phyloP scores from a whole-genome alignment of 2,797 vertebrate species.

The Rhinoraja longicauda region DNA sequence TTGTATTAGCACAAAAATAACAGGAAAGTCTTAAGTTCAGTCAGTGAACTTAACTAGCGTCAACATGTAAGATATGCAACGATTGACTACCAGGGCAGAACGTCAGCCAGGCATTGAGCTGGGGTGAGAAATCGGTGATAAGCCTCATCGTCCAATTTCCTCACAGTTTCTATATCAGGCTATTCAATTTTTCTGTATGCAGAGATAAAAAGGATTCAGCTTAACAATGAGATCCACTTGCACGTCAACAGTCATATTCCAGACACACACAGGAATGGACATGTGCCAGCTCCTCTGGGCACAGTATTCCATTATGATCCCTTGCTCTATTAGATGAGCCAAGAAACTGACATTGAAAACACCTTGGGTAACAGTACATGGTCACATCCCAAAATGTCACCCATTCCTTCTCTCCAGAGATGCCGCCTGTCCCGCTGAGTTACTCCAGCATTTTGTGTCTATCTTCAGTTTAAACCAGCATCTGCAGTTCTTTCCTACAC shows the following conservation, averaged over 20 bases:
- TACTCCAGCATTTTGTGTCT: too few relatives aligned
- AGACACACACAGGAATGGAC: not conserved
- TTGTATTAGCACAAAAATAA: not conserved
- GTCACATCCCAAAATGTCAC: not conserved
- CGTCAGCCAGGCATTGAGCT: not conserved
- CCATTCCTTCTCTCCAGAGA: too few relatives aligned
- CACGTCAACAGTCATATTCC: not conserved
- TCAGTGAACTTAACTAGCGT: not conserved
- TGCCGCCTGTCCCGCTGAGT: too few relatives aligned
- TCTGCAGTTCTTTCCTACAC: too few relatives aligned
- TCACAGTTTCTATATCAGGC: not conserved
- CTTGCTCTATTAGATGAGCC: not conserved
- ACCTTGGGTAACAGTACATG: not conserved
- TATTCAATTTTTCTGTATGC: too few relatives aligned
- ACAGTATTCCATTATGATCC: not conserved
- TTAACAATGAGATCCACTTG: not conserved
- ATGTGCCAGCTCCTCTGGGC: not conserved
- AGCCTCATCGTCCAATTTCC: not conserved
- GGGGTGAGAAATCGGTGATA: not conserved
- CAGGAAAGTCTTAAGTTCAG: not conserved
- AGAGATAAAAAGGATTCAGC: not conserved
- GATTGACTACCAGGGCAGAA: not conserved
- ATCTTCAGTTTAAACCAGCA: too few relatives aligned
- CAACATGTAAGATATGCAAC: not conserved
- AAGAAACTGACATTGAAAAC: not conserved